Evolutionary conservation across 2,797 vertebrate genomes (phyloP), one percentile per base, ranked within the genome.

Genomic region (Aotus griseimembra): DNA sequence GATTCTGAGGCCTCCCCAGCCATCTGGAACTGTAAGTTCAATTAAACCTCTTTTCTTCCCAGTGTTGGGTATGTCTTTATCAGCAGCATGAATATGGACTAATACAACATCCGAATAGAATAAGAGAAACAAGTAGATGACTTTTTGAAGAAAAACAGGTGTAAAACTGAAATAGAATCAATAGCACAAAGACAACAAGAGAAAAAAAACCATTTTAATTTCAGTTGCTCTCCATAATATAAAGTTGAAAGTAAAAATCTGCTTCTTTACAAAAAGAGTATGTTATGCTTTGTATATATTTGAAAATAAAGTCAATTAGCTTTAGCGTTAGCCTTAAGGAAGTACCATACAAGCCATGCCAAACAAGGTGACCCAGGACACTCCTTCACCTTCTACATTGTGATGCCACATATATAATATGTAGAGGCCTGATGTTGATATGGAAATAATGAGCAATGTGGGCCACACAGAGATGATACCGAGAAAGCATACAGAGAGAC

Each of bases 141-240:
- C 9, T 80, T 84, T 92, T 87, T 90, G 30, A 86, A 94, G 39
- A 57, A 93, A 82, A 95, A 52, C 24, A 72, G 13, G 3, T 83
- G 1, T 48, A 83, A 95, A 93, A 58, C 3, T 30, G 26, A 96
- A 94, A 75, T 83, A 90, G 92, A 93, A 70, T 2, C 13, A 89
- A 80, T 0, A 87, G 4, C 4, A 90, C 36, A 81, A 82, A 85
- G 30, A 84, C 4, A 93, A 52, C 46, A n/a, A 67, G 33, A 67
- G 3, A 94, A 94, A 79, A 26, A 85, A 24, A 85, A 94, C 81
- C n/a, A 70, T 58, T 58, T 96, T 91, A 72, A 76, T 52, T 82
- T 85, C 33, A 92, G 39, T 55, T 82, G 19, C 2, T 83, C 7
- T 48, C 5, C 15, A 91, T 50, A 94, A 93, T 48, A 83, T 82